Conservation (phyloP, 1,140 invertebrate species). For the Pteromalus puparum region DNA sequence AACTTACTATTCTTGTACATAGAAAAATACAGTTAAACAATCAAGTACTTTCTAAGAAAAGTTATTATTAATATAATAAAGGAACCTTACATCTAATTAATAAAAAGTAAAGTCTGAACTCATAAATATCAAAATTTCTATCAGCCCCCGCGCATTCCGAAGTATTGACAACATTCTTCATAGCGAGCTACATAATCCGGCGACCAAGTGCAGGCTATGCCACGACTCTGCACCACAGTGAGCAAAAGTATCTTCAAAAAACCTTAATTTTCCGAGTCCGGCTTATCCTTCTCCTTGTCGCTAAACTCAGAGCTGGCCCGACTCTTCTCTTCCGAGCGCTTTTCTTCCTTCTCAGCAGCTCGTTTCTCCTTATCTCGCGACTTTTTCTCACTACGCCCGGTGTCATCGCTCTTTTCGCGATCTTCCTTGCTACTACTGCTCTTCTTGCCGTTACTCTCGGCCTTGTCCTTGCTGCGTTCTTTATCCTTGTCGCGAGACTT, state of each 20-base stretch:
- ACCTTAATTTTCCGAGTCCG: slow-evolving; percentile 40
- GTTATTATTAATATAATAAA: neutral
- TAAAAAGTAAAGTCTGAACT: neutral
- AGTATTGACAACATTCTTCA: neutral
- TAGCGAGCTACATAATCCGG: no score
- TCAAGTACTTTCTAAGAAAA: neutral
- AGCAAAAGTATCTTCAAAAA: neutral
- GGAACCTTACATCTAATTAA: neutral
- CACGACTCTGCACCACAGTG: neutral
- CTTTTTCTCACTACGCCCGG: slow-evolving; percentile 69
- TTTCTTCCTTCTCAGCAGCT: slow-evolving; percentile 65
- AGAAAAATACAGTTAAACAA: neutral
- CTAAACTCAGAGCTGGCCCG: slow-evolving; percentile 66
- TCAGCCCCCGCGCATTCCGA: neutral
- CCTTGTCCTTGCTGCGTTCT: slow-evolving; percentile 72
- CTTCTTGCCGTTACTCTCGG: slow-evolving; percentile 72
- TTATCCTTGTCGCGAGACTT: slow-evolving; percentile 72
- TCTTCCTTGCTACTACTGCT: slow-evolving; percentile 64
- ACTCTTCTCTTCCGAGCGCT: slow-evolving; percentile 63
- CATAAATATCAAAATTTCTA: neutral
- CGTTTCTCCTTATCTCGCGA: slow-evolving; percentile 63
- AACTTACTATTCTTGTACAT: neutral
- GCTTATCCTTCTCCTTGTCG: slow-evolving; percentile 67
- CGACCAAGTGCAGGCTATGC: no score
- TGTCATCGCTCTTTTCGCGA: slow-evolving; percentile 70